phyloP scores from a whole-genome alignment of 2,113 vertebrate species.

The Suricata suricatta region DNA sequence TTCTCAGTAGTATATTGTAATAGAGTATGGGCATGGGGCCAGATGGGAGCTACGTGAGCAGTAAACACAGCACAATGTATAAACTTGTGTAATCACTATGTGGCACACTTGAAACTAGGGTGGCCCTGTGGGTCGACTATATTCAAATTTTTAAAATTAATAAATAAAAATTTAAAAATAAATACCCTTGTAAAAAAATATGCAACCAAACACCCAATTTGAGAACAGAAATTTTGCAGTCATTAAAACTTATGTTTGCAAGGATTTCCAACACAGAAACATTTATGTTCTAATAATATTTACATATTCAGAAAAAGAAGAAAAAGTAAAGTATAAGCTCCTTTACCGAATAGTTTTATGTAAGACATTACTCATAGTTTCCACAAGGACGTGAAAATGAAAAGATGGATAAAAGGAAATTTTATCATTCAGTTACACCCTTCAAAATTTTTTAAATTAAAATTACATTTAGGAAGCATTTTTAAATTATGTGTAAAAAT shows the following conservation, averaged over 20 bases:
- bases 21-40: not conserved
- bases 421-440: not conserved
- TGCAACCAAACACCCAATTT: not conserved
- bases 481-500: not conserved
- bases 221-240: not conserved
- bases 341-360: not conserved
- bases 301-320: conserved; percentile 3
- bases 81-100: not conserved
- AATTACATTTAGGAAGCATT: conserved; percentile 2
- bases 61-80: not conserved
- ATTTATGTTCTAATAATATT: not conserved
- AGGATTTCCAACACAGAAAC: not conserved
- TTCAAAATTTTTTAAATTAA: not conserved
- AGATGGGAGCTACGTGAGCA: not conserved
- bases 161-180: not conserved
- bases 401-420: not conserved
- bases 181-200: not conserved
- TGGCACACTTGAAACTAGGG: not conserved
- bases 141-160: not conserved
- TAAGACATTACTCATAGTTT: not conserved
- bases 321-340: not conserved
- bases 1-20: not conserved
- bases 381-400: not conserved
- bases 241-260: conserved; percentile 29
- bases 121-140: not conserved